phyloP scores from a whole-genome alignment of 2,113 vertebrate species.

The Nothoprocta perdicaria region DNA sequence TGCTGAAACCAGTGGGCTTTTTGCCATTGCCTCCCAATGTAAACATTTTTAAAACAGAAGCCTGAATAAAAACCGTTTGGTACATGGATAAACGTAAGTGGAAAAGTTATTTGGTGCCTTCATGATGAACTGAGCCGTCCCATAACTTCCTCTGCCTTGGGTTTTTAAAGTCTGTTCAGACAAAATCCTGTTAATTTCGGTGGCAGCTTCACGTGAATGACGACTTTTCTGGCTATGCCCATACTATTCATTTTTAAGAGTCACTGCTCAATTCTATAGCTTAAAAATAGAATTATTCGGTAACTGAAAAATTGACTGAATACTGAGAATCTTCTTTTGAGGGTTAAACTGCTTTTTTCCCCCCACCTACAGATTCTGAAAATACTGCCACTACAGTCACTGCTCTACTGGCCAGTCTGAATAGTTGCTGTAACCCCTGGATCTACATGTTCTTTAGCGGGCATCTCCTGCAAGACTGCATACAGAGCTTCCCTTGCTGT shows the following conservation, averaged over 20 bases:
- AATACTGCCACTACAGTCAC: slow-evolving; percentile 89
- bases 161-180: slow-evolving; percentile 13
- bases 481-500: slow-evolving; percentile 86
- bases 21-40: neutral
- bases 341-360: neutral
- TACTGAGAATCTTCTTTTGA: neutral
- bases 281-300: neutral
- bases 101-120: neutral
- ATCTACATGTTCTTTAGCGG: slow-evolving; percentile 99
- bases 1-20: neutral
- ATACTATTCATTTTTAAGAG: neutral
- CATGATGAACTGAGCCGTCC: neutral
- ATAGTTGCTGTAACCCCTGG: slow-evolving; percentile 98
- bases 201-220: neutral
- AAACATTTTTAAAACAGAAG: neutral
- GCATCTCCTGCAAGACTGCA: slow-evolving; percentile 92
- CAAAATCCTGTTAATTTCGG: neutral
- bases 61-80: neutral
- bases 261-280: neutral
- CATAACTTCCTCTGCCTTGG: neutral
- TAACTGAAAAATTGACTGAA: neutral
- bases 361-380: slow-evolving; percentile 84
- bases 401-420: slow-evolving; percentile 91
- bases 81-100: neutral
- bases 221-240: neutral